A percentile compares a stretch with the other conserved stretches of the same genome.
These are phyloP conservation scores for Tenualosa ilisha DNA, from an alignment of 2,797 vertebrate species.

Conservation along the genomic window DNA sequence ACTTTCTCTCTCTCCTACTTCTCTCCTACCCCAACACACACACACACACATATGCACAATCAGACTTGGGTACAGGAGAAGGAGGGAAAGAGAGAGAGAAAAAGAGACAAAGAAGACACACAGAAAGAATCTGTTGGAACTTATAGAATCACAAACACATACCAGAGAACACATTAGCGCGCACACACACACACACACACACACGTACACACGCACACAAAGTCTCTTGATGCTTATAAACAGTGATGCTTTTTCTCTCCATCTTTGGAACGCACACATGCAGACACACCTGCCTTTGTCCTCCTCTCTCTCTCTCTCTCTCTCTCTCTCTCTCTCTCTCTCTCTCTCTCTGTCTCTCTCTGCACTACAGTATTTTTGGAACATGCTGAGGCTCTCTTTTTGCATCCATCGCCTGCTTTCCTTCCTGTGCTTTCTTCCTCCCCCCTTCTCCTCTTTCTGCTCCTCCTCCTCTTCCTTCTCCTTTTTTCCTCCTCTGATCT, in stretches of 20 bases:
- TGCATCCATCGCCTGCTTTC: conserved; percentile 12
- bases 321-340: conserved; percentile 24
- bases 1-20: not conserved
- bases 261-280: not conserved
- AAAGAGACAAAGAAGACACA: not conserved
- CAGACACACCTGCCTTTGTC: conserved; percentile 1
- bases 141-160: too few relatives aligned
- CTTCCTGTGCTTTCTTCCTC: conserved; percentile 4
- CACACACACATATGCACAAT: not conserved
- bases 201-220: not conserved
- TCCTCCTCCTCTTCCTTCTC: not conserved
- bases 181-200: not conserved
- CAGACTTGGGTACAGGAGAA: not conserved
- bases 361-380: conserved; percentile 40
- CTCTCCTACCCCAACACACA: not conserved
- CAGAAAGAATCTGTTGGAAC: not conserved
- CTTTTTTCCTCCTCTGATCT: not conserved
- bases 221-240: not conserved
- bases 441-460: conserved; percentile 17
- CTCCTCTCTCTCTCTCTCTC: not conserved
- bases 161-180: not conserved
- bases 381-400: conserved; percentile 44
- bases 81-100: too few relatives aligned
- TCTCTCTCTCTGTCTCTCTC: conserved; percentile 26
- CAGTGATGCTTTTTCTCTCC: not conserved